Base-by-base conservation (phyloP, 2,888 invertebrate species). In the Neoaliturus tenellus region DNA sequence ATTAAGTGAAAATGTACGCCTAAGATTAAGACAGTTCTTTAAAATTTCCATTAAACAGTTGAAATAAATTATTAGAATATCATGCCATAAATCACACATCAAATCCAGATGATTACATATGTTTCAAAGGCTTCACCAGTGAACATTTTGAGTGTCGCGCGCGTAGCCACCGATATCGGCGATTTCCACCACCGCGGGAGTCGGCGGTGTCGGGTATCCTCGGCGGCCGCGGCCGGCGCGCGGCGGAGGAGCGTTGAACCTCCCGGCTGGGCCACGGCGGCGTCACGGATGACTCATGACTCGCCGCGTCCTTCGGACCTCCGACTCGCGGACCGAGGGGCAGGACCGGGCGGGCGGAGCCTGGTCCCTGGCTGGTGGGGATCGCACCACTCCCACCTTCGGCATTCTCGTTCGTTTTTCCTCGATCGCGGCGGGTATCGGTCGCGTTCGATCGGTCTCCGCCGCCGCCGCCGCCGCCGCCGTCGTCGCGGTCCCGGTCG, bases 241-340 rank as follows among this genome's bases (percentile, higher is more conserved):
- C 20, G n/a, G 23, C 41, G 39, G 8, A 14, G 28, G 62, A 14
- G 28, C 28, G 4, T 3, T 6, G 25, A 62, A n/a, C 62, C 28
- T 58, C 25, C 48, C 14, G 3, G 48, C 4, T 44, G 12, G 12
- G 3, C 44, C 8, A 3, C 62, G 28, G 62, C 28, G 31, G n/a
- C 28, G 62, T 28, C 62, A 33, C 35, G 35, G 73, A 28, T 82
- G 58, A 31, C 55, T 31, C 31, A 55, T 71, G 86, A 87, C 85
- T 82, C 86, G 87, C 87, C 55, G 20, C 31, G 39, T 71, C 86
- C 87, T 85, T 82, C 86, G 87, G 87, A 90, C 90, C 85, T 86
- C 89, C 90, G 89, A 89, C 90, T 90, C 88, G 89, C 90, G 90
- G 89, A 88, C 86, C 90, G 89, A 88, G 90, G 90, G 89, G 87